Conservation (phyloP, 92 coral and sea anemone genomes). For the Metridium senile region DNA sequence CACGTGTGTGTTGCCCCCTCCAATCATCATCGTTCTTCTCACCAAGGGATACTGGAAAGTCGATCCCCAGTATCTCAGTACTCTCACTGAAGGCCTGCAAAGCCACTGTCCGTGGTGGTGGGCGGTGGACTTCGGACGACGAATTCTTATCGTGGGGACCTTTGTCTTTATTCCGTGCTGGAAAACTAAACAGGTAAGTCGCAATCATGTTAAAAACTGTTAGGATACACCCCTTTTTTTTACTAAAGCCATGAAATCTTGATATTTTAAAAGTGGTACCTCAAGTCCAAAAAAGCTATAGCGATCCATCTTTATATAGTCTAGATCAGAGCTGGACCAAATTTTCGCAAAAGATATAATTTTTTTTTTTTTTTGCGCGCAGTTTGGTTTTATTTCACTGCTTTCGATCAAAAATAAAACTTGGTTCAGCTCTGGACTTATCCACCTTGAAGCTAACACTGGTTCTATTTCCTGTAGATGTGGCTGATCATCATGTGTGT, state of each 20-base stretch:
- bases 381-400: too few species aligned
- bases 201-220: not conserved
- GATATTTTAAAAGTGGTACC: too few species aligned
- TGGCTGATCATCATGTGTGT: slow-evolving; percentile 69
- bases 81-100: slow-evolving; percentile 82
- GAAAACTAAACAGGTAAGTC: slow-evolving; percentile 89
- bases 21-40: slow-evolving; percentile 60
- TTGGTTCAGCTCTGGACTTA: too few species aligned
- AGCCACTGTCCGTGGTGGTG: slow-evolving; percentile 90
- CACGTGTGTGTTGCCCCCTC: slow-evolving; percentile 64
- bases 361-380: too few species aligned
- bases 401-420: too few species aligned
- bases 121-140: slow-evolving; percentile 89
- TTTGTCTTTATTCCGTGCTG: slow-evolving; percentile 81
- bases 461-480: slow-evolving; percentile 36
- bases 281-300: too few species aligned
- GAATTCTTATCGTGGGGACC: slow-evolving; percentile 73
- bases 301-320: too few species aligned
- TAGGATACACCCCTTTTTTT: too few species aligned
- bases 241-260: too few species aligned
- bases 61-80: slow-evolving; percentile 91
- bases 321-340: too few species aligned
- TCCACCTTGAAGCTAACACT: not conserved
- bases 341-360: too few species aligned
- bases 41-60: slow-evolving; percentile 82